Evolutionary conservation across 1,140 invertebrate genomes (phyloP).

Genomic region (Thalassaphorura encarpata): DNA sequence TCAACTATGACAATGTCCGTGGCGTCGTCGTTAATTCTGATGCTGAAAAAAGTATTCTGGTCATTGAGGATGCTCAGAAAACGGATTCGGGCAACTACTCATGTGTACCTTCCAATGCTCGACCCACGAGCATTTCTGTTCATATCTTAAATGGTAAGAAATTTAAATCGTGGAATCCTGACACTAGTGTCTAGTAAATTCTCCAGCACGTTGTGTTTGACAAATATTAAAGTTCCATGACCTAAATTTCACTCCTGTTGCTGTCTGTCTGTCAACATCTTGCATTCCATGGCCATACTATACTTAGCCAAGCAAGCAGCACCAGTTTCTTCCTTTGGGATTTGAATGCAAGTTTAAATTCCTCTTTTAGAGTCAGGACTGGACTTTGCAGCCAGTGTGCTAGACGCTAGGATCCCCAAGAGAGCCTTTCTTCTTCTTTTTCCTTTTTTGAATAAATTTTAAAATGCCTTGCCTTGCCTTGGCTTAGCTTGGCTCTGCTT

Average conservation of each 20-base stretch:
- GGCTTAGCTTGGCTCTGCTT: too few species aligned
- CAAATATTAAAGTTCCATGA: constrained; percentile 6
- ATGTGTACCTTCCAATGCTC: constrained; percentile 48
- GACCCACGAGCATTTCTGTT: constrained; percentile 46
- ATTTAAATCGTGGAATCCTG: background rate
- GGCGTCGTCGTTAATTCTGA: constrained; percentile 72
- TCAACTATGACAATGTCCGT: constrained; percentile 67
- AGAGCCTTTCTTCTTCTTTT: too few species aligned
- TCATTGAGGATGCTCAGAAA: constrained; percentile 36
- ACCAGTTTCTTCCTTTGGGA: too few species aligned
- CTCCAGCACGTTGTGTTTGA: background rate
- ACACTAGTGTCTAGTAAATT: background rate
- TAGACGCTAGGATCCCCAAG: too few species aligned
- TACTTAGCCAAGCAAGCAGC: too few species aligned
- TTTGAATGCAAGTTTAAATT: too few species aligned
- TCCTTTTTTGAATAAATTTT: too few species aligned
- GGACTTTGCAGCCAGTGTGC: too few species aligned
- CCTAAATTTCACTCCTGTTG: constrained; percentile 1
- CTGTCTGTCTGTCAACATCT: too few species aligned
- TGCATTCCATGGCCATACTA: too few species aligned
- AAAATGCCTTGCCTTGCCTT: too few species aligned
- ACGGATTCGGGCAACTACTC: constrained; percentile 50
- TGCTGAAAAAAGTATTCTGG: constrained; percentile 37
- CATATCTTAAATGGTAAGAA: constrained; percentile 43
- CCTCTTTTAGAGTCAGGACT: too few species aligned